These are phyloP conservation scores for Orthosia gothica DNA, from an alignment of 2,888 invertebrate species.

Conservation along the genomic window DNA sequence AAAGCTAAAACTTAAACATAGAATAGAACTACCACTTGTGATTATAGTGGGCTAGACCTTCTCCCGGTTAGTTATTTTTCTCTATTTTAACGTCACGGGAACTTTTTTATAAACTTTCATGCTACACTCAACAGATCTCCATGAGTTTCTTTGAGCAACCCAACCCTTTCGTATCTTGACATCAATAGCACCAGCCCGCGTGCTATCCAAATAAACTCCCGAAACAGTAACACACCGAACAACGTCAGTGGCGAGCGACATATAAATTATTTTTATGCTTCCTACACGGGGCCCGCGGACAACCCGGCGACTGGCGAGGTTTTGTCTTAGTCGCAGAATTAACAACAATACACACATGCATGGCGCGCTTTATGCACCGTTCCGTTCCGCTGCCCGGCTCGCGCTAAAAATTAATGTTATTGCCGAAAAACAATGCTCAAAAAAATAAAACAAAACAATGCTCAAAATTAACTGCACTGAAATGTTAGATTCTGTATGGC, in stretches of 20 bases:
- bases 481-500: slow-evolving; percentile 45
- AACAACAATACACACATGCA: slow-evolving; percentile 72
- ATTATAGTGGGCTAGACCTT: too few species aligned
- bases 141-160: neutral
- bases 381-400: slow-evolving; percentile 35
- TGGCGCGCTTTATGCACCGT: slow-evolving; percentile 58
- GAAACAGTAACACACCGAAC: slow-evolving; percentile 45
- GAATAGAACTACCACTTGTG: too few species aligned
- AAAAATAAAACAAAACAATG: slow-evolving; percentile 45
- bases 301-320: slow-evolving; percentile 60
- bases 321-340: slow-evolving; percentile 71
- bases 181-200: neutral
- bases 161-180: neutral
- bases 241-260: slow-evolving; percentile 67
- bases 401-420: slow-evolving; percentile 66
- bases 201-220: slow-evolving; percentile 7
- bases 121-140: neutral
- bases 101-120: too few species aligned
- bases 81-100: too few species aligned
- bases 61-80: too few species aligned
- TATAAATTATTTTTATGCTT: slow-evolving; percentile 81
- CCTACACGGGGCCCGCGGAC: slow-evolving; percentile 67
- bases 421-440: slow-evolving; percentile 62
- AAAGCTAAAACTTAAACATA: too few species aligned
- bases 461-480: slow-evolving; percentile 63